Evolutionary conservation across 2,888 invertebrate genomes (phyloP).

Genomic region (Drosophila stalkeri): DNA sequence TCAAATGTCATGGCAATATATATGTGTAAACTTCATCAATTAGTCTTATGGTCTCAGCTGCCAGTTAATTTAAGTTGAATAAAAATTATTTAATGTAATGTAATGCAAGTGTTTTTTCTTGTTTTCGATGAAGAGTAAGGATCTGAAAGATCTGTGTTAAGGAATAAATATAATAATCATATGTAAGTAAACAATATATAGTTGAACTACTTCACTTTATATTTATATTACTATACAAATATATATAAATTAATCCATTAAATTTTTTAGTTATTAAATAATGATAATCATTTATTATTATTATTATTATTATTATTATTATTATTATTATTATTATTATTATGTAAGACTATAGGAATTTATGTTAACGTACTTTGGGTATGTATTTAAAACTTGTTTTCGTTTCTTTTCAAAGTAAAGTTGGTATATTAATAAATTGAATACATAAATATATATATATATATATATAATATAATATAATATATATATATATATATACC

Average conservation of each 20-base stretch:
- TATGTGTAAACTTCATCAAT: not conserved
- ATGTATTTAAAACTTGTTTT: slow-evolving; percentile 37
- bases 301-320: too few species aligned
- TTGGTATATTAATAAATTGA: too few species aligned
- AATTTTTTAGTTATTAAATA: slow-evolving; percentile 12
- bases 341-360: slow-evolving; percentile 73
- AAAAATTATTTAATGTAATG: not conserved
- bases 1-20: not conserved
- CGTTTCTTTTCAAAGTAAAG: slow-evolving; percentile 27
- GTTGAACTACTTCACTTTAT: not conserved
- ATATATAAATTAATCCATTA: not conserved
- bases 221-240: not conserved
- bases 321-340: slow-evolving; percentile 51
- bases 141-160: not conserved
- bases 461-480: too few species aligned
- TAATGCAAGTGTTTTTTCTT: not conserved
- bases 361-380: slow-evolving; percentile 53
- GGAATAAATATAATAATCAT: not conserved
- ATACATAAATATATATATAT: not conserved
- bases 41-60: not conserved
- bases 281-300: slow-evolving; percentile 39
- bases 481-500: not conserved
- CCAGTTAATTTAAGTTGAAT: not conserved
- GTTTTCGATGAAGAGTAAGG: not conserved
- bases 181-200: slow-evolving; percentile 1